Conservation (phyloP, 2,113 vertebrate species). For the Theristicus caerulescens region DNA sequence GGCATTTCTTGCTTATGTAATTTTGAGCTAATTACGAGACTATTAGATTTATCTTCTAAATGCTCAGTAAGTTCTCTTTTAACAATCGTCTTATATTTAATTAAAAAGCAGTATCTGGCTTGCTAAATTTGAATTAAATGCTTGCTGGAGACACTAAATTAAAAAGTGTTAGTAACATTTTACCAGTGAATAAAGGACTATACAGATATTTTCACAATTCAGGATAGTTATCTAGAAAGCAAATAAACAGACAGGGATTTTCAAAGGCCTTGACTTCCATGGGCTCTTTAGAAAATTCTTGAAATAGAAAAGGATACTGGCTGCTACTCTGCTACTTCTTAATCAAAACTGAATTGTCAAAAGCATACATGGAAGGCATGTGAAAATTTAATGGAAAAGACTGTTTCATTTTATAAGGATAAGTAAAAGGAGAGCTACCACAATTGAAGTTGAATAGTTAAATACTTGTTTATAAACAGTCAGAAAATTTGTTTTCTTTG, state of each 20-base stretch:
- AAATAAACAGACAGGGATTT: constrained; percentile 7
- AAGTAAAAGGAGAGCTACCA: background rate
- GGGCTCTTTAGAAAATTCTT: background rate
- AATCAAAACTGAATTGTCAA: background rate
- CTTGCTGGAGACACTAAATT: constrained; percentile 61
- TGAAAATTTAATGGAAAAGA: background rate
- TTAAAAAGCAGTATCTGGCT: constrained; percentile 71
- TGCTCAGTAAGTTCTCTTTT: constrained; percentile 70
- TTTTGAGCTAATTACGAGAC: constrained; percentile 78
- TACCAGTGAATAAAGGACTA: constrained; percentile 44
- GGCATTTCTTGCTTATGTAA: constrained; percentile 76
- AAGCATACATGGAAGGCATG: background rate
- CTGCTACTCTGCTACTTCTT: background rate
- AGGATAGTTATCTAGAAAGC: constrained; percentile 5
- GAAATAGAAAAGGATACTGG: background rate
- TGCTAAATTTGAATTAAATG: constrained; percentile 69
- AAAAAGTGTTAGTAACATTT: constrained; percentile 56
- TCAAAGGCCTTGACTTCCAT: background rate
- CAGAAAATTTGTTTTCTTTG: background rate
- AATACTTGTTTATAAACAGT: background rate
- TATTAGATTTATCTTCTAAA: constrained; percentile 77
- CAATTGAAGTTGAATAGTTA: background rate
- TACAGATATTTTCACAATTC: constrained; percentile 14
- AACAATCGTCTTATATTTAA: constrained; percentile 77
- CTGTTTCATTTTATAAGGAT: background rate